Conservation (phyloP, 1,140 invertebrate genomes). For the Venturia canescens region DNA sequence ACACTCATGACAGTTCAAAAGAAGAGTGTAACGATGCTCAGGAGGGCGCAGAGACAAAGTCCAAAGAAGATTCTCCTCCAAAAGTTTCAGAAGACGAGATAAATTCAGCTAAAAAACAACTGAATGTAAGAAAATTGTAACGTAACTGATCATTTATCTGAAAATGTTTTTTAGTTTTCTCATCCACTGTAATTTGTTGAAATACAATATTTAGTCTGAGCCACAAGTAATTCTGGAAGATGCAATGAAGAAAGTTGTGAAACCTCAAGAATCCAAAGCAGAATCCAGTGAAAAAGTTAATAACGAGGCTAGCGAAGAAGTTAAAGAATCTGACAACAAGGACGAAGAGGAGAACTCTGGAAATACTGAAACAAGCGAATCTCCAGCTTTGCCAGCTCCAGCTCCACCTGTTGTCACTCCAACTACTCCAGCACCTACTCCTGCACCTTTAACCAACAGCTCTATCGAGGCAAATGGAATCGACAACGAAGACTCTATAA, state of each 20-base stretch:
- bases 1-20: constrained; percentile 50
- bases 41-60: constrained; percentile 52
- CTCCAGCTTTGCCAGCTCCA: constrained; percentile 25
- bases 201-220: not conserved
- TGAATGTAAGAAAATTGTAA: constrained; percentile 53
- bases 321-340: constrained; percentile 48
- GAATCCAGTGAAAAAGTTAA: constrained; percentile 67
- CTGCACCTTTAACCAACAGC: constrained; percentile 46
- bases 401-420: constrained; percentile 3
- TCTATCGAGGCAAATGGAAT: constrained; percentile 75
- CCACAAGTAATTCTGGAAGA: constrained; percentile 38
- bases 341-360: constrained; percentile 40
- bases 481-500: constrained; percentile 88
- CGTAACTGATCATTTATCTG: not conserved
- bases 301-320: constrained; percentile 50
- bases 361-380: constrained; percentile 24
- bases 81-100: constrained; percentile 46
- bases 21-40: constrained; percentile 61
- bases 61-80: constrained; percentile 44
- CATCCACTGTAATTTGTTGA: not conserved
- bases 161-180: not conserved
- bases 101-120: constrained; percentile 54
- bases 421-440: constrained; percentile 25
- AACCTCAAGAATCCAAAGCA: constrained; percentile 53
- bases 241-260: constrained; percentile 55